phyloP scores from a whole-genome alignment of 1,140 invertebrate genomes.

The Drosophila ficusphila region DNA sequence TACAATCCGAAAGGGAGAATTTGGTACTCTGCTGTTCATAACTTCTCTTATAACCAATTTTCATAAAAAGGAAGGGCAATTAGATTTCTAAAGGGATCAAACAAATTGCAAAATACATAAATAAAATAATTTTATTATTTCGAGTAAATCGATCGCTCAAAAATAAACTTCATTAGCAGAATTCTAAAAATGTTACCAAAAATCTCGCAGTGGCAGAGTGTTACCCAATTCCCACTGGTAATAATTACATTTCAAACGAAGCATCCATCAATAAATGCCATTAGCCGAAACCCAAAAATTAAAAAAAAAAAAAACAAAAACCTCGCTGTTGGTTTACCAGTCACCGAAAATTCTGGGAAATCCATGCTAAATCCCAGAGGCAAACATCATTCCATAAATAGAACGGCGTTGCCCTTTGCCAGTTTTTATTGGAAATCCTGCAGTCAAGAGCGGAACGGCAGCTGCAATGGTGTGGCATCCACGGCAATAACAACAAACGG shows the following conservation, averaged over 20 bases:
- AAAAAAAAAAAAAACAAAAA: neutral
- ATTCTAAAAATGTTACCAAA: neutral
- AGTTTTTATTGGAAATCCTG: conserved; percentile 42
- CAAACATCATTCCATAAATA: conserved; percentile 12
- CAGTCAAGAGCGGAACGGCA: neutral
- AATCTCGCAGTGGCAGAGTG: neutral
- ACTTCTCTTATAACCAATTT: neutral
- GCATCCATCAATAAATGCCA: neutral
- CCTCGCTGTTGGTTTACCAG: neutral
- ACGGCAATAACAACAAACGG: conserved; percentile 41
- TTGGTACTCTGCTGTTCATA: neutral
- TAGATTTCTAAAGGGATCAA: neutral
- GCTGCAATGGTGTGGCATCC: conserved; percentile 14
- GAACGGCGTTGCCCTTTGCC: conserved; percentile 8
- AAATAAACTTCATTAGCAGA: neutral
- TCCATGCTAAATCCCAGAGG: neutral
- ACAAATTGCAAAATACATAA: neutral
- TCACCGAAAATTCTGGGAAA: conserved; percentile 17
- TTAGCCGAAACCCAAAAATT: neutral
- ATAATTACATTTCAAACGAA: neutral
- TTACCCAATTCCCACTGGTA: neutral
- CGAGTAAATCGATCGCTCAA: too few species aligned
- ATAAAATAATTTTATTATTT: neutral
- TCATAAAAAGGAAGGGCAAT: neutral
- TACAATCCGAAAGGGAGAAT: neutral